Conservation (phyloP, 2,797 vertebrate genomes). For the Furcifer pardalis region DNA sequence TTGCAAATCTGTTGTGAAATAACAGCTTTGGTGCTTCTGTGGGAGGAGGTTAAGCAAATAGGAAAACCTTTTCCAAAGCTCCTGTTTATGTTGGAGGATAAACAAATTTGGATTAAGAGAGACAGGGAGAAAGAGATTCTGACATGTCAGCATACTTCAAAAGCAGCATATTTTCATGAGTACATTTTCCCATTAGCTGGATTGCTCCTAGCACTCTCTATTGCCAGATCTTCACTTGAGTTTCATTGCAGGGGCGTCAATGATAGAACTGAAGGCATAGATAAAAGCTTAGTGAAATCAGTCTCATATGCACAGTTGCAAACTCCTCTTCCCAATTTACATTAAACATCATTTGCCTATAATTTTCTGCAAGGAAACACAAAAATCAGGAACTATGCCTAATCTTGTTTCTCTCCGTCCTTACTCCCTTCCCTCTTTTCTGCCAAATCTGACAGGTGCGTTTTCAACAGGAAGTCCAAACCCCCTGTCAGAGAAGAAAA, state of each 20-base stretch:
- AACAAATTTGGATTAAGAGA: slow-evolving; percentile 58
- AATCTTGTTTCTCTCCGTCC: neutral
- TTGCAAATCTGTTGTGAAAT: slow-evolving; percentile 58
- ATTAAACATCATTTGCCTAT: slow-evolving; percentile 27
- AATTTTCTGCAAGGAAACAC: slow-evolving; percentile 38
- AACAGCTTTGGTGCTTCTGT: slow-evolving; percentile 49
- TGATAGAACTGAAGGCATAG: slow-evolving; percentile 60
- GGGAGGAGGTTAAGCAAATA: slow-evolving; percentile 61
- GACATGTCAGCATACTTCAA: slow-evolving; percentile 70
- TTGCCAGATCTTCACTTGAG: slow-evolving; percentile 42
- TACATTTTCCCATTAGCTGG: slow-evolving; percentile 73
- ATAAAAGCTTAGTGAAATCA: slow-evolving; percentile 59
- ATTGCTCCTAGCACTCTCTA: slow-evolving; percentile 71
- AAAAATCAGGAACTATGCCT: neutral
- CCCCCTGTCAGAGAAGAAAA: too few relatives aligned
- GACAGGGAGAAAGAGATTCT: slow-evolving; percentile 27
- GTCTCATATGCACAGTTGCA: slow-evolving; percentile 37
- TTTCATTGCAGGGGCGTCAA: slow-evolving; percentile 54
- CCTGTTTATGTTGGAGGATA: slow-evolving; percentile 66
- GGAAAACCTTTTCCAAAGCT: slow-evolving; percentile 55
- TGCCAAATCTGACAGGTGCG: neutral
- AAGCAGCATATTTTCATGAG: slow-evolving; percentile 69
- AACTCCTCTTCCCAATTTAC: slow-evolving; percentile 13
- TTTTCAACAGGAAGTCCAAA: neutral
- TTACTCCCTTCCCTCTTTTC: neutral